Base-by-base conservation (phyloP, 2,888 invertebrate genomes). In the Caenorhabditis plicata region DNA sequence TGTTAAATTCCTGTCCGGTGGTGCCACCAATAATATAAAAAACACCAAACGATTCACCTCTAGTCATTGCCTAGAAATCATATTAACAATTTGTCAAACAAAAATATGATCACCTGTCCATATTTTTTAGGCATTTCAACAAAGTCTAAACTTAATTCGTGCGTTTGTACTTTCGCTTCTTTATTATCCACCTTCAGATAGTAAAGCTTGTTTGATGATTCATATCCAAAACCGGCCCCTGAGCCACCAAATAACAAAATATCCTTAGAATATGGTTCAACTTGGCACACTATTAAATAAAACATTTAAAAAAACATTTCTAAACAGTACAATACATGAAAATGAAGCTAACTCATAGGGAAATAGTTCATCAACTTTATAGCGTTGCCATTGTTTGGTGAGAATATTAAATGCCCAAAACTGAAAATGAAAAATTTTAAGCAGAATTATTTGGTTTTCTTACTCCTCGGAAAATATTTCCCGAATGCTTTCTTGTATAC, bases 11-110 rank as follows among this genome's bases (percentile, higher is more conserved):
- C 25, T 46, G 52, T 0, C 75, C 75, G 8, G 58, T 51, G 2
- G 75, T 75, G 26, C 75, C 75, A 11, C 75, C 75, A 42, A 73
- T 42, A 19, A 70, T 40, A 42, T 72, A 75, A 23, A 64, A 64
- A 27, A 53, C 51, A 20, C 47, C 43, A 0, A 42, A 36, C 1
- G 17, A 19, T 9, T 50, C 51, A 19, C 51, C 50, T 1, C 41
- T 40, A 38, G 51, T 48, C 61, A 67, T 60, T n/a, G 67, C 51
- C 57, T 57, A 15, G 8, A 33, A 22, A 33, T 33, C 7, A 20
- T 7, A 19, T 4, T 36, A 4, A 4, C 17, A 36, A 5, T 4
- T 4, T 7, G 17, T 36, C 11, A 17, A 15, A 15, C 20, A 36
- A 20, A 20, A 20, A 20, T 5, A 36, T 36, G 36, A 4, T 47